phyloP scores from a whole-genome alignment of 2,888 invertebrate species.

The Loripinus fragilis region DNA sequence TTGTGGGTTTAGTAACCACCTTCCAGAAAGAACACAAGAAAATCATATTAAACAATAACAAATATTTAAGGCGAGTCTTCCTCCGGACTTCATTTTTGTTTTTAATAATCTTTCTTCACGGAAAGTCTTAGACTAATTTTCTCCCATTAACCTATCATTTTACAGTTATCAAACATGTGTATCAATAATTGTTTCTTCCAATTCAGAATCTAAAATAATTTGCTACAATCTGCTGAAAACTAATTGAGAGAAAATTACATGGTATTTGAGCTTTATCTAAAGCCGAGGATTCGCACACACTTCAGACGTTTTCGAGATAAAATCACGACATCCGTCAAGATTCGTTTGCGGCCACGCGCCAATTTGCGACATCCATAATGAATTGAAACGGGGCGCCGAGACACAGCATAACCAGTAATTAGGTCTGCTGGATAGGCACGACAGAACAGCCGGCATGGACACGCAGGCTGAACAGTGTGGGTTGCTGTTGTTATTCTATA shows the following conservation, averaged over 20 bases:
- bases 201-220: constrained; percentile 49
- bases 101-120: no score
- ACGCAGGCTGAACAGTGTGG: no score
- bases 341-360: constrained; percentile 59
- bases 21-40: no score
- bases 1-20: no score
- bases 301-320: constrained; percentile 54
- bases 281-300: constrained; percentile 44
- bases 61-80: no score
- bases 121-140: neutral
- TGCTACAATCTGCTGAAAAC: constrained; percentile 54
- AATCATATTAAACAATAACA: no score
- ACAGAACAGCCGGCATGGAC: no score
- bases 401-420: no score
- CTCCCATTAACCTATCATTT: constrained; percentile 45
- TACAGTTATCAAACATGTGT: constrained; percentile 48
- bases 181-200: constrained; percentile 54
- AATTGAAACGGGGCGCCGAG: no score
- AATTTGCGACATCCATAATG: constrained; percentile 52
- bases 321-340: constrained; percentile 57
- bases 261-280: constrained; percentile 53
- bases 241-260: constrained; percentile 62
- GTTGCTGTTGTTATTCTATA: no score
- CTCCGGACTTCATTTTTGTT: no score
- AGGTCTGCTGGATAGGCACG: no score